phyloP scores from a whole-genome alignment of 2,797 vertebrate species.

The Coracias cyanogaster region DNA sequence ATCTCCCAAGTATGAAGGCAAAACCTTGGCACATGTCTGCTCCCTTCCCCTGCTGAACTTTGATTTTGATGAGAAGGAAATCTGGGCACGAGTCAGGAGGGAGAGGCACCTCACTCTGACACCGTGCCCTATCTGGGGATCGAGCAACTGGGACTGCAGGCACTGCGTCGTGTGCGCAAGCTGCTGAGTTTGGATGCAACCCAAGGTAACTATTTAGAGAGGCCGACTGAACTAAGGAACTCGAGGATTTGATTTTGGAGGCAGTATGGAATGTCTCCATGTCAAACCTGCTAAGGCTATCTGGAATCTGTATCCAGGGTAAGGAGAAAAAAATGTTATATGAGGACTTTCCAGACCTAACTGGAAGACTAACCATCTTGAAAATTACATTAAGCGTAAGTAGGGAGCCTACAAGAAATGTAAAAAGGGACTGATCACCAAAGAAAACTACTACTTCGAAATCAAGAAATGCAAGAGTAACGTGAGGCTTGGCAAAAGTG shows the following conservation, averaged over 20 bases:
- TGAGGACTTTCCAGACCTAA: constrained; percentile 26
- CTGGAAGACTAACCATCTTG: constrained; percentile 51
- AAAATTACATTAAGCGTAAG: constrained; percentile 42
- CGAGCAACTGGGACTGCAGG: neutral
- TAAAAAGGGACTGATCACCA: constrained; percentile 41
- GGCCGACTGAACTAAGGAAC: constrained; percentile 30
- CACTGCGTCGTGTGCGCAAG: neutral
- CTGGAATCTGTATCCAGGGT: constrained; percentile 49
- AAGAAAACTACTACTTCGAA: constrained; percentile 46
- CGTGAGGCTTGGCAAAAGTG: constrained; percentile 11
- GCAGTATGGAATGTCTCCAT: constrained; percentile 61
- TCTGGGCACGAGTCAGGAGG: constrained; percentile 34
- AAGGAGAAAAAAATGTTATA: neutral
- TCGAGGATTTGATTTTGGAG: constrained; percentile 52
- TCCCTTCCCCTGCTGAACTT: constrained; percentile 6
- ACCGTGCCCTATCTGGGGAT: constrained; percentile 18
- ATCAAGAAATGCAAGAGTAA: constrained; percentile 37
- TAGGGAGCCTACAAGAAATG: neutral
- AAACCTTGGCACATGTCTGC: neutral
- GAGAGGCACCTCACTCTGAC: constrained; percentile 1
- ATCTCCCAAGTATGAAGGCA: constrained; percentile 21
- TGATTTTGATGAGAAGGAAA: neutral
- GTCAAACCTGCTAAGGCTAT: constrained; percentile 69
- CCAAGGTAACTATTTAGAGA: constrained; percentile 73
- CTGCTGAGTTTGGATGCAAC: constrained; percentile 60